A percentile compares a stretch with the other conserved stretches of the same genome.
These are phyloP conservation scores for Caenorhabditis latens DNA, from an alignment of 1,140 invertebrate species.

Conservation along the genomic window DNA sequence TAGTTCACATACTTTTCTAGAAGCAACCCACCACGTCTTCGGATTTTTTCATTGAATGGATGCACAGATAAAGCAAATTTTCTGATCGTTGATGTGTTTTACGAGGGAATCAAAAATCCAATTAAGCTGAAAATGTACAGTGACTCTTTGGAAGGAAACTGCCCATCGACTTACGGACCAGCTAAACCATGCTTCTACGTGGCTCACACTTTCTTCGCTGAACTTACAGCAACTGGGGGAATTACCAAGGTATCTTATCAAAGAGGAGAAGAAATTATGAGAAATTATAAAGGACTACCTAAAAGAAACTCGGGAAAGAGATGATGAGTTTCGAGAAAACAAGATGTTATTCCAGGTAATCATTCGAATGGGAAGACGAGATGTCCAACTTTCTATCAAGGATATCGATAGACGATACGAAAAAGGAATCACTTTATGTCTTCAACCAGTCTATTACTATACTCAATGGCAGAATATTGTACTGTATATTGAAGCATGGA, in stretches of 20 bases:
- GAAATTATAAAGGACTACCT: too few species aligned
- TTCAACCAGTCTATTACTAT: conserved; percentile 23
- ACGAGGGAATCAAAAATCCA: neutral
- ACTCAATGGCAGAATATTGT: conserved; percentile 21
- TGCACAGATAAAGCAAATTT: neutral
- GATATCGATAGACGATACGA: neutral
- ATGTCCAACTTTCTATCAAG: neutral
- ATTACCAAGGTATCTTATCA: neutral
- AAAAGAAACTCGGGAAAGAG: too few species aligned
- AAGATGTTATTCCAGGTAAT: neutral
- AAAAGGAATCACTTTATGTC: conserved; percentile 15
- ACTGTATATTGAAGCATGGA: conserved; percentile 26
- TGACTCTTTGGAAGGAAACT: neutral
- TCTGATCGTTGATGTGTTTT: neutral
- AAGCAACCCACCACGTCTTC: neutral
- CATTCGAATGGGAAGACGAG: neutral
- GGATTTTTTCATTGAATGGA: neutral
- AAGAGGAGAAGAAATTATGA: too few species aligned
- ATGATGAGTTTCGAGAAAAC: too few species aligned
- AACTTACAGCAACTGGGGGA: neutral
- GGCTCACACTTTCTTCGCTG: neutral
- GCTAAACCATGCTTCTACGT: conserved; percentile 1
- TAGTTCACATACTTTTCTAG: neutral
- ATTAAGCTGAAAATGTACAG: neutral
- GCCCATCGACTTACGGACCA: neutral